These are phyloP conservation scores for Ia io DNA, from an alignment of 2,113 vertebrate species.

Conservation along the genomic window DNA sequence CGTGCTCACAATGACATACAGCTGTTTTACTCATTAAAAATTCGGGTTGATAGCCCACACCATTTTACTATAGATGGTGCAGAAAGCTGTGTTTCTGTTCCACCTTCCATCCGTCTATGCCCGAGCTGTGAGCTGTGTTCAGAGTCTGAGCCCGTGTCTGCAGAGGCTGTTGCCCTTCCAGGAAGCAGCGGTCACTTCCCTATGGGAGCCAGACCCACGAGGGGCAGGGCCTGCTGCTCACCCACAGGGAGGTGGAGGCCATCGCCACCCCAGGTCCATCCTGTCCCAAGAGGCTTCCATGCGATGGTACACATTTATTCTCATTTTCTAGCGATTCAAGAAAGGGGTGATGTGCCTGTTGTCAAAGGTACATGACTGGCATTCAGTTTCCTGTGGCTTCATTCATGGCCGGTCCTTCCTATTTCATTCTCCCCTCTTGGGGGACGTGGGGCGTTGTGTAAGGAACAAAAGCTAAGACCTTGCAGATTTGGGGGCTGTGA, in stretches of 20 bases:
- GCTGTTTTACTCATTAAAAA: slow-evolving; percentile 9
- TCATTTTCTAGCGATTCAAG: background rate
- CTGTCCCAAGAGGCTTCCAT: background rate
- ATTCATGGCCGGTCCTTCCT: background rate
- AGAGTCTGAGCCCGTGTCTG: background rate
- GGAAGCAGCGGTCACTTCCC: background rate
- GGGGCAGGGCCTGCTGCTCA: background rate
- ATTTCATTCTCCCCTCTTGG: background rate
- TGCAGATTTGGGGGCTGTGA: background rate
- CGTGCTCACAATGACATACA: background rate
- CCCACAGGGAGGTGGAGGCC: background rate
- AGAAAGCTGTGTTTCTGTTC: background rate
- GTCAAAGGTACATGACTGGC: background rate
- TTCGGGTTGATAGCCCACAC: slow-evolving; percentile 23
- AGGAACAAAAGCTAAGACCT: background rate
- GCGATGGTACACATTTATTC: background rate
- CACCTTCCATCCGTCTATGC: background rate
- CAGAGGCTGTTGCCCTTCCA: background rate
- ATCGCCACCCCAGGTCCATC: background rate
- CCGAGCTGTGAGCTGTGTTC: background rate
- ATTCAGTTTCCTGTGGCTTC: background rate
- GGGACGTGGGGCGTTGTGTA: background rate
- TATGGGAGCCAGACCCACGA: too few species aligned
- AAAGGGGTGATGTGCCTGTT: background rate
- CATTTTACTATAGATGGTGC: background rate